These are phyloP conservation scores for Lasioglossum zephyrum DNA, from an alignment of 2,888 invertebrate genomes.

Conservation along the genomic window DNA sequence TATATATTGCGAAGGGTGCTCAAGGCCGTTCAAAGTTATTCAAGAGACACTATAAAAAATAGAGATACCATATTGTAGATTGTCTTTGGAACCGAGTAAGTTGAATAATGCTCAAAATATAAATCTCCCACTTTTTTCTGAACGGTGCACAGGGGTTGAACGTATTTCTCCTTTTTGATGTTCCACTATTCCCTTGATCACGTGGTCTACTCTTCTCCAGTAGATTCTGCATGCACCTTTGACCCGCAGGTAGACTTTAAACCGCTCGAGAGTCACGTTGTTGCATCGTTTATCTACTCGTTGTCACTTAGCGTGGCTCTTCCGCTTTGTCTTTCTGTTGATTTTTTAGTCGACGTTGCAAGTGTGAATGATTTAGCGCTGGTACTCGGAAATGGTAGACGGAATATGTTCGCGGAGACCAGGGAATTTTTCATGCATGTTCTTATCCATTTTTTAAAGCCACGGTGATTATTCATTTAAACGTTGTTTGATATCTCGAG, in stretches of 20 bases:
- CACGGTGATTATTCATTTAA: background rate
- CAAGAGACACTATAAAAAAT: no score
- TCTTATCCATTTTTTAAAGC: background rate
- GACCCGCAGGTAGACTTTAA: background rate
- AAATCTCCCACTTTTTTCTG: background rate
- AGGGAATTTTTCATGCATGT: background rate
- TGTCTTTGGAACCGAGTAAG: background rate
- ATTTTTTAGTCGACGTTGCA: background rate
- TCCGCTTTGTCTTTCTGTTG: background rate
- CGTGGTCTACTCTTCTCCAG: background rate
- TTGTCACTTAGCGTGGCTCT: background rate
- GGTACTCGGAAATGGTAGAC: background rate
- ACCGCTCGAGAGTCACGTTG: background rate
- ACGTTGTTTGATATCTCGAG: background rate
- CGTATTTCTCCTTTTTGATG: background rate
- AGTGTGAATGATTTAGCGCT: background rate
- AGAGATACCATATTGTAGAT: background rate
- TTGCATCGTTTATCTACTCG: background rate
- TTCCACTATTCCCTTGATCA: background rate
- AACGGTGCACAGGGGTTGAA: background rate
- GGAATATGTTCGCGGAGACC: background rate
- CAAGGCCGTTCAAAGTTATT: no score
- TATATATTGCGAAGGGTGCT: background rate
- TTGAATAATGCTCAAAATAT: background rate
- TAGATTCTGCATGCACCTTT: background rate